Percentiles rank a stretch among this genome's conserved stretches.
phyloP scores from a whole-genome alignment of 2,113 vertebrate species.

The Callipepla squamata region DNA sequence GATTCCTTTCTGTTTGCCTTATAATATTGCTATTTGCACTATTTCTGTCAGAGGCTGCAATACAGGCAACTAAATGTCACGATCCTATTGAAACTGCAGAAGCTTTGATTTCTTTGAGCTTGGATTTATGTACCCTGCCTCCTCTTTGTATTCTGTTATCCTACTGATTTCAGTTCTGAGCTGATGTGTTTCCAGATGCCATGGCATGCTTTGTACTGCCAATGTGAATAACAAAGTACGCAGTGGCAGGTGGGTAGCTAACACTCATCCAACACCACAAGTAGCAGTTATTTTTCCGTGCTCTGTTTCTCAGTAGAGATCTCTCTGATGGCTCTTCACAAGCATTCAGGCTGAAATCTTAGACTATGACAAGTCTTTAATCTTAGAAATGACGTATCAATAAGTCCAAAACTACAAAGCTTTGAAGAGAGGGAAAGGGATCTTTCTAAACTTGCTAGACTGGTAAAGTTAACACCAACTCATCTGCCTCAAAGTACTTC shows the following conservation, averaged over 20 bases:
- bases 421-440: background rate
- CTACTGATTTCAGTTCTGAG: background rate
- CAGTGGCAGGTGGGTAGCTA: background rate
- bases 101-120: background rate
- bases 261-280: background rate
- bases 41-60: background rate
- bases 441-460: background rate
- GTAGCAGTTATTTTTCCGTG: background rate
- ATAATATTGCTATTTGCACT: background rate
- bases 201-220: background rate
- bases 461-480: background rate
- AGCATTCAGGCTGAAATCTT: background rate
- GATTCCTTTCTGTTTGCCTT: background rate
- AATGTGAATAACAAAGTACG: background rate
- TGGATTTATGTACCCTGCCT: background rate
- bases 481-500: background rate
- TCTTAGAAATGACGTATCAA: background rate
- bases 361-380: background rate
- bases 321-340: background rate
- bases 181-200: background rate
- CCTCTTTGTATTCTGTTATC: background rate
- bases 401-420: background rate
- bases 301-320: background rate
- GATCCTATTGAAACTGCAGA: background rate
- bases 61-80: background rate